These are phyloP conservation scores for Drosophila sp. DNA, from an alignment of 1,140 invertebrate species.

Conservation along the genomic window DNA sequence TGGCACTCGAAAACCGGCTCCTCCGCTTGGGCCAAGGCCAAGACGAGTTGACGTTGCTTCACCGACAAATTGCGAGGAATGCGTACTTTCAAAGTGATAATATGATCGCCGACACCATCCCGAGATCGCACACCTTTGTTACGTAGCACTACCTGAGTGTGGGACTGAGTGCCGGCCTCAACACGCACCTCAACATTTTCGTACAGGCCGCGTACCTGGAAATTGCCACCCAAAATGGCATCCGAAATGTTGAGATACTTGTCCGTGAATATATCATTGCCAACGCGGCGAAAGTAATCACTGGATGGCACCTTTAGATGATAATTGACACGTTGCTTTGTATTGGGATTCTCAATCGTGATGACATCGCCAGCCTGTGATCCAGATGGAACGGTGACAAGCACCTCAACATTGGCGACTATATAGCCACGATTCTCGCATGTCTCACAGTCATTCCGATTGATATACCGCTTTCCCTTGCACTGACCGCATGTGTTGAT, in stretches of 20 bases:
- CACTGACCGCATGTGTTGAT: slow-evolving; percentile 61
- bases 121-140: slow-evolving; percentile 66
- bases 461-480: slow-evolving; percentile 70
- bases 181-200: slow-evolving; percentile 68
- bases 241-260: slow-evolving; percentile 70
- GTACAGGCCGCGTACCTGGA: slow-evolving; percentile 69
- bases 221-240: slow-evolving; percentile 70
- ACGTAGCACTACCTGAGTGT: slow-evolving; percentile 60
- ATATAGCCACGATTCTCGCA: slow-evolving; percentile 71
- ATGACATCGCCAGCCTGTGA: slow-evolving; percentile 70
- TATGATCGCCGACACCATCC: slow-evolving; percentile 65
- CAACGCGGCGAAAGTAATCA: slow-evolving; percentile 72
- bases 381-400: slow-evolving; percentile 64
- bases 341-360: slow-evolving; percentile 67
- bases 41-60: slow-evolving; percentile 75
- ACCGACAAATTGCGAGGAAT: slow-evolving; percentile 70
- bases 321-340: slow-evolving; percentile 64
- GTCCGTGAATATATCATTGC: slow-evolving; percentile 71
- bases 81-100: slow-evolving; percentile 69
- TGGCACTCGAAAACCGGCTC: slow-evolving; percentile 66
- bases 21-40: slow-evolving; percentile 72
- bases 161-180: slow-evolving; percentile 71
- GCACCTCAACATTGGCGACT: slow-evolving; percentile 57
- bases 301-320: slow-evolving; percentile 58
- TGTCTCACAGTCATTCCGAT: slow-evolving; percentile 73